Conservation (phyloP, 2,888 invertebrate species). For the Tenodera sinensis region DNA sequence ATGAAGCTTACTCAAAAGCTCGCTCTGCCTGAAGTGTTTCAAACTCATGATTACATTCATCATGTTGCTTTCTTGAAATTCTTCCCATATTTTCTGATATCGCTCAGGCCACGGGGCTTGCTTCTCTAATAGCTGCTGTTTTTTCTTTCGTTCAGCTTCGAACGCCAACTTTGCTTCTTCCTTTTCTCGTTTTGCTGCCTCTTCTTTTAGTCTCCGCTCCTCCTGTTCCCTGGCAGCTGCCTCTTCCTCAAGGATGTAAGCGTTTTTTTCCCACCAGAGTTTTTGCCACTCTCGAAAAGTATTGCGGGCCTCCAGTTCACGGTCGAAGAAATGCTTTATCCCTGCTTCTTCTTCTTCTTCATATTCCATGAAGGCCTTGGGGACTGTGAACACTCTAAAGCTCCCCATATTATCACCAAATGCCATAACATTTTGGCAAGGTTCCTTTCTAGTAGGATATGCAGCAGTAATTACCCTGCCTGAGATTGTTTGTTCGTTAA, state of each 20-base stretch:
- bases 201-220: neutral
- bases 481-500: neutral
- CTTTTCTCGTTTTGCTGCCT: neutral
- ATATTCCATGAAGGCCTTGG: neutral
- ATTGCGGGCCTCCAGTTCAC: neutral
- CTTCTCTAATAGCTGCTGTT: neutral
- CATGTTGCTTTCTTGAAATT: neutral
- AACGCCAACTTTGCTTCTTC: neutral
- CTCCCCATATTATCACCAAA: neutral
- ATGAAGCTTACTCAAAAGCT: neutral
- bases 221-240: neutral
- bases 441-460: neutral
- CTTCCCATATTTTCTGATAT: neutral
- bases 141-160: neutral
- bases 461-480: neutral
- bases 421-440: neutral
- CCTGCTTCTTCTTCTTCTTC: neutral
- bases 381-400: neutral
- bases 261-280: neutral
- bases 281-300: neutral
- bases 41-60: neutral
- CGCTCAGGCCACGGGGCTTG: too few species aligned
- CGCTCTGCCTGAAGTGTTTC: neutral
- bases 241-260: neutral
- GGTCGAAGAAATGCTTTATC: neutral